These are phyloP conservation scores for Dicerorhinus sumatrensis DNA, from an alignment of 2,113 vertebrate genomes.

Conservation along the genomic window DNA sequence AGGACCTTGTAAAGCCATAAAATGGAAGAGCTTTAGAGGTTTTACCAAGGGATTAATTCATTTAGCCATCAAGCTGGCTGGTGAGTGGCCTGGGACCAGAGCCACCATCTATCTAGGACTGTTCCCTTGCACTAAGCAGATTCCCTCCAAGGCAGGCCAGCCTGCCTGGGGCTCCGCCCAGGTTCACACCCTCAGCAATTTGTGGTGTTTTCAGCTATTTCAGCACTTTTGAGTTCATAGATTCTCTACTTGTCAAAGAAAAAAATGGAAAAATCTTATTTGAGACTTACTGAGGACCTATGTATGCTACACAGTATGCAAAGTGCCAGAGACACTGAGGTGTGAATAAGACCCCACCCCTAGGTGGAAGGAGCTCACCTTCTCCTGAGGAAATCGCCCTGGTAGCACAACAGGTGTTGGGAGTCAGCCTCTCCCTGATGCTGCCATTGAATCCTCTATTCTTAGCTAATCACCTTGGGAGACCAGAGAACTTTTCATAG, in stretches of 20 bases:
- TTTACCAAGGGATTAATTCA: background rate
- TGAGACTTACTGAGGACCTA: background rate
- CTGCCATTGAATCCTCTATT: background rate
- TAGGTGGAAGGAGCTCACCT: fast-evolving
- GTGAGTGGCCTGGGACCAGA: background rate
- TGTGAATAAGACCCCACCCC: background rate
- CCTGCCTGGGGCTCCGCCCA: background rate
- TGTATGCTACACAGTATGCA: fast-evolving
- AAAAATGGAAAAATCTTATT: background rate
- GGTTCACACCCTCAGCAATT: background rate
- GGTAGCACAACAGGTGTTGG: background rate
- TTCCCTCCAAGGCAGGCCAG: background rate
- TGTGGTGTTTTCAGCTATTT: background rate
- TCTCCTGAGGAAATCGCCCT: background rate
- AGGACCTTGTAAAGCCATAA: background rate
- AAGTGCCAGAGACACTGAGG: background rate
- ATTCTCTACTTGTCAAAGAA: background rate
- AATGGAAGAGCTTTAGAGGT: background rate
- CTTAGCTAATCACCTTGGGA: background rate
- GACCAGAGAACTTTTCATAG: background rate
- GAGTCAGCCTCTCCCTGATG: background rate
- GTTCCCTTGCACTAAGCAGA: background rate
- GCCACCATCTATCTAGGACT: fast-evolving
- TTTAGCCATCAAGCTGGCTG: background rate
- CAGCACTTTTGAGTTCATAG: background rate